Evolutionary conservation across 2,797 vertebrate species (phyloP), one percentile per base, ranked within the genome.

Genomic region (Myotis daubentonii): DNA sequence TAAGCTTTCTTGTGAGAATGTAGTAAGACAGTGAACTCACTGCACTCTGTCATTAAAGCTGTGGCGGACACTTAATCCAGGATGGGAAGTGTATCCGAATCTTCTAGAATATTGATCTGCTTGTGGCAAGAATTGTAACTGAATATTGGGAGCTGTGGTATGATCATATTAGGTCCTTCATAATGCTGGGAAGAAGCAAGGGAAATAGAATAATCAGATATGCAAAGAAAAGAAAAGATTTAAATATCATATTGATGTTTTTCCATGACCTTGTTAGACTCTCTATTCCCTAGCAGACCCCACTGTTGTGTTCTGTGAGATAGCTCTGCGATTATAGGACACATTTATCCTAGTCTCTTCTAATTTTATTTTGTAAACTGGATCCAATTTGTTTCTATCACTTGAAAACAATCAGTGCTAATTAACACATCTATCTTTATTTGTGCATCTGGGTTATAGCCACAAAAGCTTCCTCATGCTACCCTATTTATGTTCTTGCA

Each of bases 291-390:
- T 53, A 20, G 62, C 20, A 92, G 23, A 66, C 20, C 4, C 9
- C 8, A 20, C 19, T 36, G 20, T 53, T 89, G n/a, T 16, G 3
- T 78, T 87, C 22, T 86, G 1, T 84, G 55, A 80, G 22, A 89
- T 23, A 91, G 3, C 55, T 47, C 3, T 71, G 0, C 9, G 89
- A 87, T 74, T 55, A 89, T 79, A 15, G 6, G 66, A 71, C 12
- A 81, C 4, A 44, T 89, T 53, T 72, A 81, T 81, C 12, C 22
- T 30, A 16, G 28, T 88, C 30, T 41, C 36, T 57, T 17, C 25
- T 28, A 74, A 38, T 87, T 94, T 75, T 88, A 88, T 80, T 91
- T 83, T 94, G 17, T 74, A 91, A 94, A 41, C 19, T 49, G 93
- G n/a, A 5, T 41, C 44, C 5, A 7, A 30, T 88, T 92, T 92